Evolutionary conservation across 64 coral and sea anemone species (phyloP).

Genomic region (Montipora foliosa): DNA sequence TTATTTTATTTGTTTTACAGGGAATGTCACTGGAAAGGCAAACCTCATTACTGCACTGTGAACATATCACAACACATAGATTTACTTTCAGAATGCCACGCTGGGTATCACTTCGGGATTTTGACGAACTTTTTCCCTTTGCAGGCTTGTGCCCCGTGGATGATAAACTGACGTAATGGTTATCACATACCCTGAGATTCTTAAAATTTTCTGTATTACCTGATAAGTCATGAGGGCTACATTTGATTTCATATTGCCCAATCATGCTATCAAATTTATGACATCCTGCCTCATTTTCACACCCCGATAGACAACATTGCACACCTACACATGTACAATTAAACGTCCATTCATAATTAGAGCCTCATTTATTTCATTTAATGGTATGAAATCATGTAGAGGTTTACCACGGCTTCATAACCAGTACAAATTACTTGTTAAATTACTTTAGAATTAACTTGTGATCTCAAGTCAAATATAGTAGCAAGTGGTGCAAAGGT

Average conservation of each 20-base stretch:
- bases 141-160: background rate
- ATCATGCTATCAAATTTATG: background rate
- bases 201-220: background rate
- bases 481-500: background rate
- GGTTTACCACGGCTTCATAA: too few relatives aligned
- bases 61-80: too few relatives aligned
- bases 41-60: too few relatives aligned
- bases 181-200: slow-evolving; percentile 4
- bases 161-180: background rate
- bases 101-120: background rate
- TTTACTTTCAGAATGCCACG: too few relatives aligned
- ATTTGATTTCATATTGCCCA: background rate
- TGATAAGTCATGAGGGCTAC: background rate
- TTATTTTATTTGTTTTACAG: too few relatives aligned
- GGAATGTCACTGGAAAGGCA: too few relatives aligned
- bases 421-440: background rate
- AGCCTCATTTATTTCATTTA: too few relatives aligned
- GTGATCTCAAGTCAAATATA: background rate
- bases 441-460: background rate
- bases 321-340: too few relatives aligned
- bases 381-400: too few relatives aligned
- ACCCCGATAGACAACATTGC: too few relatives aligned
- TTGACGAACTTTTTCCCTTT: background rate
- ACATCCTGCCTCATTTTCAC: background rate
- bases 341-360: too few relatives aligned